These are phyloP conservation scores for Siniperca knerii DNA, from an alignment of 2,113 vertebrate species.

Conservation along the genomic window DNA sequence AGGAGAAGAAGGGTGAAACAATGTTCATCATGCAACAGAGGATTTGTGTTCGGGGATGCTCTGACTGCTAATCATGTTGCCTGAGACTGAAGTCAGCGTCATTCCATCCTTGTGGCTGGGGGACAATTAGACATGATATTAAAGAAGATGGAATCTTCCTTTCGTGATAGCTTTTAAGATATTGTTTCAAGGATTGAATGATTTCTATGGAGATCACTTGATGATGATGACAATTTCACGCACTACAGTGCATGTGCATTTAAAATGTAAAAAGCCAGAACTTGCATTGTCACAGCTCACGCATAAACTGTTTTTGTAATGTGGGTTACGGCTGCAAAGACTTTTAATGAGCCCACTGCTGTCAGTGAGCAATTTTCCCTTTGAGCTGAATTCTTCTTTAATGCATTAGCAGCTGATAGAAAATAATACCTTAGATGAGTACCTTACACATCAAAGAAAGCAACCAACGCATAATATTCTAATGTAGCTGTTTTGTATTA, in stretches of 20 bases:
- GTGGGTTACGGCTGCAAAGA: slow-evolving; percentile 34
- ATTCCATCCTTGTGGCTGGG: slow-evolving; percentile 25
- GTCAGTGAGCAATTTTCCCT: slow-evolving; percentile 39
- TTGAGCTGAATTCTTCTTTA: slow-evolving; percentile 22
- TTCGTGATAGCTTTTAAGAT: slow-evolving; percentile 36
- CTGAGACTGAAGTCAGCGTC: slow-evolving; percentile 52
- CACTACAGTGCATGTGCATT: slow-evolving; percentile 6
- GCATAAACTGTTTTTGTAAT: slow-evolving; percentile 49
- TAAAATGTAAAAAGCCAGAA: slow-evolving; percentile 37
- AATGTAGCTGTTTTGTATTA: slow-evolving; percentile 26
- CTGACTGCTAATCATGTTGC: slow-evolving; percentile 59
- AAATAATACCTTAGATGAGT: slow-evolving; percentile 36
- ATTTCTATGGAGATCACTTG: slow-evolving; percentile 47
- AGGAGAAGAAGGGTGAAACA: slow-evolving; percentile 30
- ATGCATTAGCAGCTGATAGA: slow-evolving; percentile 34
- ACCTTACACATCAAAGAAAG: slow-evolving; percentile 29
- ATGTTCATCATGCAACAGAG: slow-evolving; percentile 16
- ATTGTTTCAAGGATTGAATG: slow-evolving; percentile 29
- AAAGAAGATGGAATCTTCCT: slow-evolving; percentile 40
- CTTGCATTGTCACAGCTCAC: slow-evolving; percentile 35
- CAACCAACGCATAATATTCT: slow-evolving; percentile 7
- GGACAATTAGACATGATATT: slow-evolving; percentile 57
- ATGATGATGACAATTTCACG: slow-evolving; percentile 5
- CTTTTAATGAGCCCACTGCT: slow-evolving; percentile 52
- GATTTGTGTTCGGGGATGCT: slow-evolving; percentile 37